Evolutionary conservation across 2,113 vertebrate species (phyloP).

Genomic region (Dolichallabes microphthalmus): DNA sequence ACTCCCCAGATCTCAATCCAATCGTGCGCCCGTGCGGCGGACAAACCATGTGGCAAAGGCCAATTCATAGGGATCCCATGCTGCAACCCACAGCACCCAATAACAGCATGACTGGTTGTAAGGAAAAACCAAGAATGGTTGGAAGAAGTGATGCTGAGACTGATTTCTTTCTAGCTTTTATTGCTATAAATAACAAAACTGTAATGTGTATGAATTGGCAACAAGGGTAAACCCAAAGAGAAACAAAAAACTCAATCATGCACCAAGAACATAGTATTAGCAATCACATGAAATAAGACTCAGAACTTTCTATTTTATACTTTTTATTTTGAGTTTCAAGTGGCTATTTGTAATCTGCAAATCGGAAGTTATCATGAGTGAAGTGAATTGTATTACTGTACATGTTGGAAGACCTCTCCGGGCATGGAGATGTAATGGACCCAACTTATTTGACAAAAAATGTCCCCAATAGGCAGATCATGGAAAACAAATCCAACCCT

Average conservation of each 20-base stretch:
- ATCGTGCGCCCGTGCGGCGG: too few species aligned
- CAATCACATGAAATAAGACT: background rate
- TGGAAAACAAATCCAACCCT: background rate
- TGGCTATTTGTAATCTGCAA: background rate
- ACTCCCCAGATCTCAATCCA: too few species aligned
- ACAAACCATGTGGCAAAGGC: too few species aligned
- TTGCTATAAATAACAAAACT: too few species aligned
- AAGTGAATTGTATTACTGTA: background rate
- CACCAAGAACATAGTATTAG: background rate
- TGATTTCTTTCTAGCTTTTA: too few species aligned
- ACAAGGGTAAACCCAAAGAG: background rate
- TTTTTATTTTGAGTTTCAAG: background rate
- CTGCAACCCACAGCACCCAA: too few species aligned
- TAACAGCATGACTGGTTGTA: background rate
- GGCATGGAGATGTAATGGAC: background rate
- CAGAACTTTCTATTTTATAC: too few species aligned
- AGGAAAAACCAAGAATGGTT: background rate
- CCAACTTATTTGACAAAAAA: background rate
- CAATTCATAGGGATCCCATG: too few species aligned
- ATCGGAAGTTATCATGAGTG: background rate
- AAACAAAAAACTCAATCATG: background rate
- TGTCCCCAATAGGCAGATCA: background rate
- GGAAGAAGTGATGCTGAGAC: background rate
- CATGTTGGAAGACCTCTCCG: background rate
- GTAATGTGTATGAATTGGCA: background rate